These are phyloP conservation scores for Chrysochloris asiatica DNA, from an alignment of 2,113 vertebrate species.

Conservation along the genomic window DNA sequence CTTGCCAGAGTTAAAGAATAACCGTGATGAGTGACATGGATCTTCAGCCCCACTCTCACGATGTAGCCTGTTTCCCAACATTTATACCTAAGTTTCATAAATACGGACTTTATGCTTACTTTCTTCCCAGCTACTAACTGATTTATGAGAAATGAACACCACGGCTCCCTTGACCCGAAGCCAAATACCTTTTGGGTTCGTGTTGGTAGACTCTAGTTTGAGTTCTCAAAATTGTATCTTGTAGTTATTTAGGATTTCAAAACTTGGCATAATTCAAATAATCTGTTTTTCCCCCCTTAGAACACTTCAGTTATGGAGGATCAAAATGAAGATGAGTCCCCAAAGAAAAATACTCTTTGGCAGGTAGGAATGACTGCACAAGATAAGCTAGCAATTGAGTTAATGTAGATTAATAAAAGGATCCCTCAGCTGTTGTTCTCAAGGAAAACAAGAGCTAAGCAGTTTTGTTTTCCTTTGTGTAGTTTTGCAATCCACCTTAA, in stretches of 20 bases:
- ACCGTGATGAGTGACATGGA: not conserved
- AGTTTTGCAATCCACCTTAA: not conserved
- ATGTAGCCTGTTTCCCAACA: not conserved
- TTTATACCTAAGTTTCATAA: not conserved
- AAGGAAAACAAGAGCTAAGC: not conserved
- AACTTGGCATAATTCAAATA: constrained; percentile 70
- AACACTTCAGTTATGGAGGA: constrained; percentile 98
- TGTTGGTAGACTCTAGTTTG: constrained; percentile 29
- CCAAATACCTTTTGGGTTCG: constrained; percentile 18
- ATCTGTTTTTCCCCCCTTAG: constrained; percentile 83
- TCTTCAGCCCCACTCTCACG: not conserved
- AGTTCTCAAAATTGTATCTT: constrained; percentile 65
- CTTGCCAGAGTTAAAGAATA: not conserved
- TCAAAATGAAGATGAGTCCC: constrained; percentile 97
- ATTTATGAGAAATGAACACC: not conserved
- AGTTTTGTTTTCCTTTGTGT: not conserved
- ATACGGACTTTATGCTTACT: not conserved
- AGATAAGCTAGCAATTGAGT: constrained; percentile 64
- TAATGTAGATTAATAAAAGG: constrained; percentile 28
- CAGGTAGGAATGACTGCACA: constrained; percentile 87
- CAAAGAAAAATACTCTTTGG: constrained; percentile 97
- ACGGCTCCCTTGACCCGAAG: not conserved
- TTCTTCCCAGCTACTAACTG: not conserved
- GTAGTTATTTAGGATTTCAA: constrained; percentile 66
- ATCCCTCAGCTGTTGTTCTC: constrained; percentile 9